These are phyloP conservation scores for Phrynocephalus guinanensis DNA, from an alignment of 2,797 vertebrate species.

Conservation along the genomic window DNA sequence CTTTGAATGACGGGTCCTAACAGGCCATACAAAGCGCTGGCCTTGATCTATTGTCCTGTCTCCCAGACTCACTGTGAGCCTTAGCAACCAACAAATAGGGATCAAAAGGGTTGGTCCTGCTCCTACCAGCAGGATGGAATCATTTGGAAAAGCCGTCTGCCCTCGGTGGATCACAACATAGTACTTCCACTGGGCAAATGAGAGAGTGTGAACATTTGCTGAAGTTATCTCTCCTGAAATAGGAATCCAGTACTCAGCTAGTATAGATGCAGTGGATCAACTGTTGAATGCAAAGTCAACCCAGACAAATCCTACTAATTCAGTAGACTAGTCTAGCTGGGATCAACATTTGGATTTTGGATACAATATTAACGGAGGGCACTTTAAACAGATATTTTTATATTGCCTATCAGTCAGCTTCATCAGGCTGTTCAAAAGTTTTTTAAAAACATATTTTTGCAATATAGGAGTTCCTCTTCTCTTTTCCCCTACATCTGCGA, in stretches of 20 bases:
- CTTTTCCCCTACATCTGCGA: not conserved
- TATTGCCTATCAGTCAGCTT: not conserved
- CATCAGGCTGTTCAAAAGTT: too few species aligned
- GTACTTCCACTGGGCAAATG: conserved; percentile 1
- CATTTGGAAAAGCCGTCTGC: not conserved
- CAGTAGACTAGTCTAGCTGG: too few species aligned
- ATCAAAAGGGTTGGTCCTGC: conserved; percentile 32
- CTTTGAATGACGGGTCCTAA: conserved; percentile 40
- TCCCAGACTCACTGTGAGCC: conserved; percentile 45
- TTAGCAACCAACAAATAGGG: conserved; percentile 54
- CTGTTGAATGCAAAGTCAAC: too few species aligned
- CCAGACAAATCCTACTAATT: too few species aligned
- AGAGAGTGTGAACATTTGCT: not conserved
- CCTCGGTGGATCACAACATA: not conserved
- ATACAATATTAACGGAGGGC: not conserved
- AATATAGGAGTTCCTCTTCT: not conserved
- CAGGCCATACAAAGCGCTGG: conserved; percentile 46
- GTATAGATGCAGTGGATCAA: too few species aligned
- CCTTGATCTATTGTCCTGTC: conserved; percentile 57
- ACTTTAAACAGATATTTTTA: not conserved
- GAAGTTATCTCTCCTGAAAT: not conserved
- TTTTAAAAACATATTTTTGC: not conserved
- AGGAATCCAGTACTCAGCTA: too few species aligned
- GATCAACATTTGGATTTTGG: not conserved
- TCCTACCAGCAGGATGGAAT: conserved; percentile 17